Evolutionary conservation across 2,888 invertebrate species (phyloP).

Genomic region (Cephus pygmeus): DNA sequence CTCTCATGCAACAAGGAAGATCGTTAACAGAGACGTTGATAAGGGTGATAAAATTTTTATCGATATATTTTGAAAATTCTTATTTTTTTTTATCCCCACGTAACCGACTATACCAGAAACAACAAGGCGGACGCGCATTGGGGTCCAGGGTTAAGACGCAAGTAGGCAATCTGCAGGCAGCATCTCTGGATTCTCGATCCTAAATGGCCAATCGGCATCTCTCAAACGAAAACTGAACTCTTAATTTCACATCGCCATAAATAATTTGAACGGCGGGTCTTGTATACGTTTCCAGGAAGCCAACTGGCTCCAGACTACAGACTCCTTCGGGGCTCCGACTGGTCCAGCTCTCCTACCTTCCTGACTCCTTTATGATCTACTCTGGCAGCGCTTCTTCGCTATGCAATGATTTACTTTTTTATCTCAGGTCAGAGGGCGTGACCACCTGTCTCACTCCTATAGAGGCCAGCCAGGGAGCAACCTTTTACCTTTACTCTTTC

Average conservation of each 20-base stretch:
- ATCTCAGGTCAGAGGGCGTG: not conserved
- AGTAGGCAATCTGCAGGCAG: not conserved
- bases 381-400: not conserved
- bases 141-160: not conserved
- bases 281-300: slow-evolving; percentile 57
- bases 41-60: not conserved
- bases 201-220: slow-evolving; percentile 37
- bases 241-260: slow-evolving; percentile 65
- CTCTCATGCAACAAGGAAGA: not conserved
- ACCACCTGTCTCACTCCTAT: not conserved
- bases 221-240: slow-evolving; percentile 60
- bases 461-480: not conserved
- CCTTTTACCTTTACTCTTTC: not conserved
- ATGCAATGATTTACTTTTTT: not conserved
- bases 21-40: not conserved
- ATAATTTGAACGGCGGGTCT: slow-evolving; percentile 62
- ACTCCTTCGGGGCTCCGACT: slow-evolving; percentile 15
- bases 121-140: not conserved
- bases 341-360: slow-evolving; percentile 9
- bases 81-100: not conserved
- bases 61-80: not conserved
- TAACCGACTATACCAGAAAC: not conserved
- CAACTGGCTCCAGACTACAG: slow-evolving; percentile 16
- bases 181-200: not conserved
- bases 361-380: slow-evolving; percentile 17